Percentiles rank a stretch among this genome's conserved stretches.
phyloP scores from a whole-genome alignment of 2,113 vertebrate species.

The Oreochromis niloticus region DNA sequence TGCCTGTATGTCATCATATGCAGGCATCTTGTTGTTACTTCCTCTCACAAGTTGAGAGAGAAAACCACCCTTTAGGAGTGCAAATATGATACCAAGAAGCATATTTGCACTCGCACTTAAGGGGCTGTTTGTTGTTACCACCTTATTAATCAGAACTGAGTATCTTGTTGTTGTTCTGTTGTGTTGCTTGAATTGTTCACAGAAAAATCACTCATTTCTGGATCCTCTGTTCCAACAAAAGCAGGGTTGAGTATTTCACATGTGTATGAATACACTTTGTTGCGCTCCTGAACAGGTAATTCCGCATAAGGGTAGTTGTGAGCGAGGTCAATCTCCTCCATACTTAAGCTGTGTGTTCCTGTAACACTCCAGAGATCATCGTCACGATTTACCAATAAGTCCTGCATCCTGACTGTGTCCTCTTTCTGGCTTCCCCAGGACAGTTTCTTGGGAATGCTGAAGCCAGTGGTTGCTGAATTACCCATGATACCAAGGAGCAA shows the following conservation, averaged over 20 bases:
- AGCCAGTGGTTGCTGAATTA: slow-evolving; percentile 17
- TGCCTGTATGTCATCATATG: neutral
- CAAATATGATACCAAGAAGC: neutral
- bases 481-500: slow-evolving; percentile 18
- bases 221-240: slow-evolving; percentile 12
- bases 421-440: neutral
- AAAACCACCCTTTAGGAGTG: neutral
- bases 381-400: neutral
- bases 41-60: neutral
- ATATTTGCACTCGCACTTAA: neutral
- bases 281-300: neutral
- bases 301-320: neutral
- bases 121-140: neutral
- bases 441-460: slow-evolving; percentile 10
- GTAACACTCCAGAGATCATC: slow-evolving; percentile 20
- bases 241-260: neutral
- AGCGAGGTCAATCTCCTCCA: neutral
- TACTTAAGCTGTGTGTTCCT: neutral
- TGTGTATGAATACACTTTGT: neutral
- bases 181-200: neutral
- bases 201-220: neutral
- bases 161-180: neutral
- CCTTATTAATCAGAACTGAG: neutral
- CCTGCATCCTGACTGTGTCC: slow-evolving; percentile 30
- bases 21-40: neutral